A percentile compares a stretch with the other conserved stretches of the same genome.
These are phyloP conservation scores for Willisornis vidua DNA, from an alignment of 2,113 vertebrate species.

Conservation along the genomic window DNA sequence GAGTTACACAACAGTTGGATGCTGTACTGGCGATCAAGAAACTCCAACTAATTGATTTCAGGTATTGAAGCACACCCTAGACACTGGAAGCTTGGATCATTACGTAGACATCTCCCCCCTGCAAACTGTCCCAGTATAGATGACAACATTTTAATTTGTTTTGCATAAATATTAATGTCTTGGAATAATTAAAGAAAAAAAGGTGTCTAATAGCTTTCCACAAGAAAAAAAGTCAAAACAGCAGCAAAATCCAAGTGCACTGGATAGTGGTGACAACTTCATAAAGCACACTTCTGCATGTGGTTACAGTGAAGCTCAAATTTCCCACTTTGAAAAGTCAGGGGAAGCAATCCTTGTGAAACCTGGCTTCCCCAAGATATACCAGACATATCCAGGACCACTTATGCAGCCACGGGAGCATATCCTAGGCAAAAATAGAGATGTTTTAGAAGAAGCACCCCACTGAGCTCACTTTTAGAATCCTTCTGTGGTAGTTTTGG, in stretches of 20 bases:
- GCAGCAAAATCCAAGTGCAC: background rate
- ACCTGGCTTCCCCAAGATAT: background rate
- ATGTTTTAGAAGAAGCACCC: background rate
- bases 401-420: background rate
- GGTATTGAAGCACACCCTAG: background rate
- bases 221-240: fast-evolving
- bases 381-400: background rate
- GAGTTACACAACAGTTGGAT: background rate
- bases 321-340: background rate
- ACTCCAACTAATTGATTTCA: background rate
- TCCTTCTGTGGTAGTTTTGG: background rate
- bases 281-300: background rate
- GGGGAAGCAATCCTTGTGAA: background rate
- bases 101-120: fast-evolving
- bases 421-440: fast-evolving
- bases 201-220: background rate
- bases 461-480: background rate
- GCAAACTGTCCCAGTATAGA: background rate
- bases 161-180: background rate
- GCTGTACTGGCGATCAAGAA: background rate
- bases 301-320: background rate
- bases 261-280: background rate
- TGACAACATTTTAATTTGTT: background rate
- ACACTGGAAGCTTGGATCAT: background rate
- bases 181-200: background rate